A percentile compares a stretch with the other conserved stretches of the same genome.
Evolutionary conservation across 1,140 invertebrate genomes (phyloP).

Genomic region (Atta colombica): DNA sequence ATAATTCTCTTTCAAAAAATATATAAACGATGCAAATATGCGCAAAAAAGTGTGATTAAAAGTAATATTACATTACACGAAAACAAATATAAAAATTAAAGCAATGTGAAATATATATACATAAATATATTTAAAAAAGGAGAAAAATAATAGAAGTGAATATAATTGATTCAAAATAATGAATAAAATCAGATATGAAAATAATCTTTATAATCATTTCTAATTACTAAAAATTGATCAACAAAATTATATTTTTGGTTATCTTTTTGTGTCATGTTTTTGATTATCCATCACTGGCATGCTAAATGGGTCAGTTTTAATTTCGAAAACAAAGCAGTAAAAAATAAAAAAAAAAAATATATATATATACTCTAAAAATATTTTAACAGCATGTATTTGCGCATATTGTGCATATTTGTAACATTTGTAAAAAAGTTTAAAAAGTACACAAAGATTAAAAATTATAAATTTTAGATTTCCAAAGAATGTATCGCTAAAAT

Average conservation of each 20-base stretch:
- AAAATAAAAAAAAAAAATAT: background rate
- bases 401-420: background rate
- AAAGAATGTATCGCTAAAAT: background rate
- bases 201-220: background rate
- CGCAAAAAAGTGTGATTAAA: background rate
- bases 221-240: background rate
- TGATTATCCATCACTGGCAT: background rate
- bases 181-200: background rate
- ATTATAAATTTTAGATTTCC: background rate
- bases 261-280: background rate
- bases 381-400: background rate
- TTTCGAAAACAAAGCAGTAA: background rate
- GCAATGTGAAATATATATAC: background rate
- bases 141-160: background rate
- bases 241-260: slow-evolving; percentile 9
- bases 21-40: slow-evolving; percentile 12
- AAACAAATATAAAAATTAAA: background rate
- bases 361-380: background rate
- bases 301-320: background rate
- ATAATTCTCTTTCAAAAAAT: slow-evolving; percentile 5
- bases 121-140: background rate
- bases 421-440: background rate
- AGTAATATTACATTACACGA: background rate
- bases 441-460: background rate
- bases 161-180: background rate